These are phyloP conservation scores for Caenorhabditis doughertyi DNA, from an alignment of 2,888 invertebrate species.

Conservation along the genomic window DNA sequence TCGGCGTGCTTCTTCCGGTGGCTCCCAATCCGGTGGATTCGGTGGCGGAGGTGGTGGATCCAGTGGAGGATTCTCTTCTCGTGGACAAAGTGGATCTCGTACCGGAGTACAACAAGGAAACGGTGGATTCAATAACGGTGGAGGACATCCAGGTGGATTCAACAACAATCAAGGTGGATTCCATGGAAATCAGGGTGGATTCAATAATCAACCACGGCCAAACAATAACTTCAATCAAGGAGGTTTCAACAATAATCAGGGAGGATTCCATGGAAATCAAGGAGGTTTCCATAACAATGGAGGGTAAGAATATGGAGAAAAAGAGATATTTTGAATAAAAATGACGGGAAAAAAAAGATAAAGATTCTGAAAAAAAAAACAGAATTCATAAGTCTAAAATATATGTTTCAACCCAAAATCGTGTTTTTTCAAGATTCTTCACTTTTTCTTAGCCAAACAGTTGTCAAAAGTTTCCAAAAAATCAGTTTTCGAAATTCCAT, in stretches of 20 bases:
- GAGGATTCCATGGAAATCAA: slow-evolving; percentile 48
- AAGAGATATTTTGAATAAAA: too few relatives aligned
- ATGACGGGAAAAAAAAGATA: too few relatives aligned
- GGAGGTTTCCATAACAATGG: slow-evolving; percentile 43
- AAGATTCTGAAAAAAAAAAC: too few relatives aligned
- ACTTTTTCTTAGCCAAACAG: too few relatives aligned
- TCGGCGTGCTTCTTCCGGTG: slow-evolving; percentile 35
- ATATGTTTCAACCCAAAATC: too few relatives aligned
- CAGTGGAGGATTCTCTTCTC: slow-evolving; percentile 38
- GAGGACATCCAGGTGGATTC: slow-evolving; percentile 46
- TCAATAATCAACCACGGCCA: slow-evolving; percentile 22
- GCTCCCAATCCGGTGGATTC: slow-evolving; percentile 17
- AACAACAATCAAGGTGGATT: slow-evolving; percentile 30
- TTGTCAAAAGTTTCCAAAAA: too few relatives aligned
- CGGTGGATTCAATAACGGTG: slow-evolving; percentile 31
- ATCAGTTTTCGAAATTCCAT: too few relatives aligned
- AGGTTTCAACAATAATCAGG: slow-evolving; percentile 10
- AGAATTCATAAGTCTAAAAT: too few relatives aligned
- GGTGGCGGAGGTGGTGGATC: slow-evolving; percentile 24
- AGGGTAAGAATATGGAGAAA: slow-evolving; percentile 25
- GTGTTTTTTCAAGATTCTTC: too few relatives aligned
- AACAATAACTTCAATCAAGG: background rate
- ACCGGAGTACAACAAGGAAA: background rate
- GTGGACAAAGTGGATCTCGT: background rate
- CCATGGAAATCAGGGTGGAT: slow-evolving; percentile 49